Percentiles rank a stretch among this genome's conserved stretches.
Evolutionary conservation across 2,113 vertebrate species (phyloP).

Genomic region (Leiothrix lutea): DNA sequence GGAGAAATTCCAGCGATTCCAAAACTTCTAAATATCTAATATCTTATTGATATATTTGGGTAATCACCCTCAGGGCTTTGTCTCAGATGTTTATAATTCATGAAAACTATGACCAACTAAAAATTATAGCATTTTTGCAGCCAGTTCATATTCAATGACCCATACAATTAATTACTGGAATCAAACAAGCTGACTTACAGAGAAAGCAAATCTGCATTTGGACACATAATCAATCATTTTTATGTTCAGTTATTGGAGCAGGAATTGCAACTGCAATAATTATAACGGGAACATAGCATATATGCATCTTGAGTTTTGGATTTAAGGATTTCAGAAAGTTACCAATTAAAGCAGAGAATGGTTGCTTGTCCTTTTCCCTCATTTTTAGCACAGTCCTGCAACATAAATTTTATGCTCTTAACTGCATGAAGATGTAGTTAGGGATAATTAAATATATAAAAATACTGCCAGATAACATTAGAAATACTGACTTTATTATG

Average conservation of each 20-base stretch:
- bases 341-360: background rate
- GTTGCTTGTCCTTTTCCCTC: background rate
- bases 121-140: background rate
- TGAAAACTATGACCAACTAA: background rate
- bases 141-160: background rate
- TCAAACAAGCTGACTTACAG: background rate
- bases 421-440: background rate
- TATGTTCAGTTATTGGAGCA: background rate
- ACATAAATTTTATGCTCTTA: background rate
- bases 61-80: background rate
- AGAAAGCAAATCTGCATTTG: background rate
- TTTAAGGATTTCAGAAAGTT: background rate
- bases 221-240: background rate
- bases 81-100: background rate
- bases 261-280: background rate
- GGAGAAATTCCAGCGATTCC: background rate
- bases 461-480: background rate
- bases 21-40: background rate
- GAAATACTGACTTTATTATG: background rate
- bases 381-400: background rate
- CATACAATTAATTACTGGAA: background rate
- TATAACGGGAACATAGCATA: background rate
- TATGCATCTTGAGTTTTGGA: background rate
- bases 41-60: background rate
- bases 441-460: background rate